These are phyloP conservation scores for Cercopithecus petaurista DNA, from an alignment of 2,797 vertebrate species.

Conservation along the genomic window DNA sequence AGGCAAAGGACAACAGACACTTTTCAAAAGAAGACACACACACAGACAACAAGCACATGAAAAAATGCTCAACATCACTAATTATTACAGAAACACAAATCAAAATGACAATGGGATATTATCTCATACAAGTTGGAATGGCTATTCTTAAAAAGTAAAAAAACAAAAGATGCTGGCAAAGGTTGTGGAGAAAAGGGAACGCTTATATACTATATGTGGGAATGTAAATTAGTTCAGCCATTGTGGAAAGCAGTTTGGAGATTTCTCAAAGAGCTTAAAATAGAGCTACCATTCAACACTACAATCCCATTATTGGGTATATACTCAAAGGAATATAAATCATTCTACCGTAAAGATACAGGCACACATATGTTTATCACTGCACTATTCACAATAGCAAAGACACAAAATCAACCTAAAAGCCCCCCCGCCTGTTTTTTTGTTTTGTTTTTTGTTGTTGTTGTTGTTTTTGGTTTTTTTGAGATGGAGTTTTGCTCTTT, in stretches of 20 bases:
- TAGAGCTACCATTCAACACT: neutral
- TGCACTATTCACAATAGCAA: neutral
- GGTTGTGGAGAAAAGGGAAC: neutral
- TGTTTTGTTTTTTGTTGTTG: too few species aligned
- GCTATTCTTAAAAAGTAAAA: neutral
- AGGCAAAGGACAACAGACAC: neutral
- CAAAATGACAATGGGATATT: neutral
- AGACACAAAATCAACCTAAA: neutral
- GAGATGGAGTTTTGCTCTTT: too few species aligned
- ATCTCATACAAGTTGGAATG: neutral
- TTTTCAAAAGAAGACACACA: neutral
- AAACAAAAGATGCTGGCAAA: neutral
- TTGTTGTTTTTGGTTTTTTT: too few species aligned
- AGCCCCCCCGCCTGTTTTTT: too few species aligned
- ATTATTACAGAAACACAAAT: neutral
- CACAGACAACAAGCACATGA: neutral
- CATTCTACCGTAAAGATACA: neutral
- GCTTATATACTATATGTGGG: neutral
- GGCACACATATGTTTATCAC: neutral
- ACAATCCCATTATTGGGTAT: neutral
- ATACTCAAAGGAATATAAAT: neutral
- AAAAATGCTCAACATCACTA: neutral
- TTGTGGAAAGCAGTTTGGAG: neutral
- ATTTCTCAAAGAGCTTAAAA: neutral
- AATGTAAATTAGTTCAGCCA: neutral